Evolutionary conservation across 2,888 invertebrate genomes (phyloP), one percentile per base, ranked within the genome.

Genomic region (Harpalus rubripes): DNA sequence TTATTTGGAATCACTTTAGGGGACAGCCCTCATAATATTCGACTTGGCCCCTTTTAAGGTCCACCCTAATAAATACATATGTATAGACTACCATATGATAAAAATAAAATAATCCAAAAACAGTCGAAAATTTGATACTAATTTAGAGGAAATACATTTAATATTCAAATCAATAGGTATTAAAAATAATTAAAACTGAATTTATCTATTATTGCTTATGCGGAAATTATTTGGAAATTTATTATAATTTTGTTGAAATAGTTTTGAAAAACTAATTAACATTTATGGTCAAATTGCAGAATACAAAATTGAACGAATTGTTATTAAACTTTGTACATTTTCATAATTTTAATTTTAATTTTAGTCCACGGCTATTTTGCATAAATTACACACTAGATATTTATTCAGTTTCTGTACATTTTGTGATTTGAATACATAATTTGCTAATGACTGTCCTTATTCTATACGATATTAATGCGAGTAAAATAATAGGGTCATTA

Each of bases 381-480:
- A 65, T 65, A 65, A 65, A 65, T 65, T 32, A n/a, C 65, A 32
- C 22, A 65, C 26, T 65, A 32, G 26, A 65, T 65, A 65, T 65
- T 65, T 65, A 65, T 65, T 26, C 65, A 32, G 65, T 65, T 65
- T 22, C 32, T 65, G 65, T n/a, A 65, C 39, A 32, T 65, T 26
- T 26, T 65, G 65, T 65, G 65, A 65, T 65, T 65, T 65, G 65
- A 65, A 65, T 65, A 32, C 15, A 65, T 65, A 65, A 65, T 65
- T 65, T 32, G 32, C 65, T 65, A 65, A 65, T 65, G 65, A 65
- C 65, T n/a, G 15, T 65, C 65, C 65, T 65, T 65, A 65, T 65
- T 65, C 26, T n/a, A 32, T 65, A 18, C 44, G 59, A 59, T 65
- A 65, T 65, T 65, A 26, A 32, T 65, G 65, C 39, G 26, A 65